These are phyloP conservation scores for Raillietiella orientalis DNA, from an alignment of 2,888 invertebrate genomes.

Conservation along the genomic window DNA sequence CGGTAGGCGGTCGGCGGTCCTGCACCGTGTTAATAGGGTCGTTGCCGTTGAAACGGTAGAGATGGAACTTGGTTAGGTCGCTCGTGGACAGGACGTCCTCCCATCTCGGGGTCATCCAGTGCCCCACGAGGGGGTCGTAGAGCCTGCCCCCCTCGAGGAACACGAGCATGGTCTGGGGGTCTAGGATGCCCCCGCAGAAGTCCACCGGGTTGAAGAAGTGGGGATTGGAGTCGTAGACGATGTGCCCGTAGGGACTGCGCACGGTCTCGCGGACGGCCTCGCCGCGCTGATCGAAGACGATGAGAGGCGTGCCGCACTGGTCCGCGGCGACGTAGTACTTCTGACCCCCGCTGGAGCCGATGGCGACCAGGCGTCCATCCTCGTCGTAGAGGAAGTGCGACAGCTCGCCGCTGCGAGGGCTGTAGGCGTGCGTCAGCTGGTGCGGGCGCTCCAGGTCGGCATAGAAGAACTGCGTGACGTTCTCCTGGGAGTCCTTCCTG, in stretches of 20 bases:
- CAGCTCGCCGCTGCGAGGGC: constrained; percentile 48
- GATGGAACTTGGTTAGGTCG: constrained; percentile 57
- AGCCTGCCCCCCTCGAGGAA: background rate
- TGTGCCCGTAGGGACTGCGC: constrained; percentile 66
- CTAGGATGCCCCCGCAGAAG: constrained; percentile 19
- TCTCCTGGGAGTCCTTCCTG: constrained; percentile 63
- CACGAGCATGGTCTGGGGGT: constrained; percentile 10
- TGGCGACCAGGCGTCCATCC: constrained; percentile 30
- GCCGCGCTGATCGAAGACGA: constrained; percentile 62
- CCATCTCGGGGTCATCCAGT: constrained; percentile 88
- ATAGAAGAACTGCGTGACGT: constrained; percentile 80
- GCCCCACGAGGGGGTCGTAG: constrained; percentile 61
- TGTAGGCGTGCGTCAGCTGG: constrained; percentile 63
- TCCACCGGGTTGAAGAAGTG: constrained; percentile 69
- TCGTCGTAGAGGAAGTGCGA: constrained; percentile 64
- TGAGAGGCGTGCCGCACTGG: constrained; percentile 65
- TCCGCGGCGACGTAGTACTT: constrained; percentile 57
- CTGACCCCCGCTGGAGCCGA: constrained; percentile 57
- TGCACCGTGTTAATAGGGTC: constrained; percentile 35
- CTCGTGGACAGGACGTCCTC: constrained; percentile 51
- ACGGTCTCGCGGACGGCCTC: constrained; percentile 62
- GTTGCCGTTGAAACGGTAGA: constrained; percentile 63
- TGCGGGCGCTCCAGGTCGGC: constrained; percentile 45
- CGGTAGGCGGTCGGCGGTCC: too few species aligned
- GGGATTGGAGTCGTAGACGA: constrained; percentile 59